Evolutionary conservation across 2,113 vertebrate species (phyloP), one percentile per base, ranked within the genome.

Genomic region (Perca flavescens): DNA sequence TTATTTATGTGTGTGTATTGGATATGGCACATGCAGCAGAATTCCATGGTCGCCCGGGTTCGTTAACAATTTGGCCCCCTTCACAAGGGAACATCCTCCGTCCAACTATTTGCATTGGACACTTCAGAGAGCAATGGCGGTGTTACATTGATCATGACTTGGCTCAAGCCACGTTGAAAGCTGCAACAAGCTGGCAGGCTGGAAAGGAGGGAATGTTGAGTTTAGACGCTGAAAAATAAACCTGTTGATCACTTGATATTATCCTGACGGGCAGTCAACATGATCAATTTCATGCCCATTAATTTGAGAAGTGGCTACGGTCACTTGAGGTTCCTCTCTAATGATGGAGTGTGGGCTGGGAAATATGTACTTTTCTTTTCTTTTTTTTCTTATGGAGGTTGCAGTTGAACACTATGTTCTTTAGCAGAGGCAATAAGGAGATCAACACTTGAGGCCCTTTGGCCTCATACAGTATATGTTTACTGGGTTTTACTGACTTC

Each of bases 241-340:
- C 87, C 62, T 50, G 80, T 66, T 56, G 80, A 79, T 69, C 52
- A 86, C 65, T 54, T 88, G 88, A 91, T 92, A 78, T 76, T 11
- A 64, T 36, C 28, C 3, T 49, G 74, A 68, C 61, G 3, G 56
- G 15, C 34, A 34, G 64, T 75, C 79, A 70, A 49, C 77, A 11
- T 40, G 8, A 75, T 80, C 61, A 58, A 69, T 74, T 14, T 84
- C 69, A 79, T 56, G 58, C 60, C 71, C 34, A 50, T 86, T 83
- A 31, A 85, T 87, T 74, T 80, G 74, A 68, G 62, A 77, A 78
- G 62, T 53, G 46, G 17, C 52, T 61, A 34, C 0, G 1, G 52
- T 62, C 70, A 74, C 47, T 36, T 68, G 61, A 78, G 74, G 25
- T 36, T 78, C 72, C 54, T 31, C 43, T 17, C 71, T 81, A 75